phyloP scores from a whole-genome alignment of 1,140 invertebrate genomes.

The Potamilus streckersoni region DNA sequence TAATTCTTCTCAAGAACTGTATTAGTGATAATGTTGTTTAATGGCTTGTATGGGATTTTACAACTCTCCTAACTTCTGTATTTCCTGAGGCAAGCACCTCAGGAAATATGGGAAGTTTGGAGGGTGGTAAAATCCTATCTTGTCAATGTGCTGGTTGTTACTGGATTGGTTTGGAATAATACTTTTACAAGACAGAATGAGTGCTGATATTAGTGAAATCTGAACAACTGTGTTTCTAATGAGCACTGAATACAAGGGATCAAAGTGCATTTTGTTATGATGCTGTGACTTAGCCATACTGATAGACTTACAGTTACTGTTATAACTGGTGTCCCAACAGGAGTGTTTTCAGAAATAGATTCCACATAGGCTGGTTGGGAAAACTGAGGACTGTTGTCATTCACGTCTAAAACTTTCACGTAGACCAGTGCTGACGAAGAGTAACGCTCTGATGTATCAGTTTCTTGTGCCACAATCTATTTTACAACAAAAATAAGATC shows the following conservation, averaged over 20 bases:
- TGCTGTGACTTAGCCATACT: neutral
- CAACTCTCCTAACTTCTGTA: too few species aligned
- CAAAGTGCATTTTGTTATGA: neutral
- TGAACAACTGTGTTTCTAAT: slow-evolving; percentile 6
- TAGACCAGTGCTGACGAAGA: slow-evolving; percentile 39
- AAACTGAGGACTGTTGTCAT: slow-evolving; percentile 54
- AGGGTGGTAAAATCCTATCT: too few species aligned
- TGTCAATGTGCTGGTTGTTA: too few species aligned
- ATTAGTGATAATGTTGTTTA: too few species aligned
- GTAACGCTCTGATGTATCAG: slow-evolving; percentile 69
- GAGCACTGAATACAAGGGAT: neutral
- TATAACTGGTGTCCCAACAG: slow-evolving; percentile 78
- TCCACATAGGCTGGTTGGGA: slow-evolving; percentile 77
- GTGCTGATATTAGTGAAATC: slow-evolving; percentile 3
- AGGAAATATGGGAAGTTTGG: too few species aligned
- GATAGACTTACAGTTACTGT: slow-evolving; percentile 41
- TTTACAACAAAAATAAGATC: slow-evolving; percentile 19
- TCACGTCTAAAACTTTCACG: slow-evolving; percentile 54
- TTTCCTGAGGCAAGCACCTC: too few species aligned
- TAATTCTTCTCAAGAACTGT: too few species aligned
- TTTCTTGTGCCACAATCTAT: slow-evolving; percentile 72
- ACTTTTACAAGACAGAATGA: neutral
- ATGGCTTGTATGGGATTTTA: too few species aligned
- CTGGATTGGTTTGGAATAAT: neutral
- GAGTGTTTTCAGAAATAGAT: slow-evolving; percentile 79